Percentiles rank a stretch among this genome's conserved stretches.
Conservation (phyloP, 2,888 invertebrate species). For the Agrilus biguttatus region DNA sequence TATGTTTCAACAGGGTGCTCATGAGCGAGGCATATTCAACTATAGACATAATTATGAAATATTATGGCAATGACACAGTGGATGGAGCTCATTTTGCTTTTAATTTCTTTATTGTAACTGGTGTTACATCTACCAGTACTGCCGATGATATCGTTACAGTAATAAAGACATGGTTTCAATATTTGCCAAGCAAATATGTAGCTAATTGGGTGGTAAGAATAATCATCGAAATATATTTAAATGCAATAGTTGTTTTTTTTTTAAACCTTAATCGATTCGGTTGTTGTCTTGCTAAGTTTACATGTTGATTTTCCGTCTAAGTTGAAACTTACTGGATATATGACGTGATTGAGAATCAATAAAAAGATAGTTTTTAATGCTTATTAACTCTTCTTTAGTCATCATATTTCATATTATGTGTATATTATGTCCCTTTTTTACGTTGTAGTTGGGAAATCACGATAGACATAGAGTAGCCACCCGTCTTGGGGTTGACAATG, state of each 20-base stretch:
- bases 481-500: slow-evolving; percentile 46
- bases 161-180: slow-evolving; percentile 48
- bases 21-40: slow-evolving; percentile 63
- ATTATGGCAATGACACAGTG: slow-evolving; percentile 40
- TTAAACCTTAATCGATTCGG: neutral
- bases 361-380: too few species aligned
- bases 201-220: slow-evolving; percentile 66
- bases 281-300: too few species aligned
- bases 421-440: neutral
- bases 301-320: too few species aligned
- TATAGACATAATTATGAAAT: slow-evolving; percentile 43
- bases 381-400: too few species aligned
- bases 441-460: slow-evolving; percentile 34
- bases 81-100: slow-evolving; percentile 61
- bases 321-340: too few species aligned
- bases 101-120: slow-evolving; percentile 57
- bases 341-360: too few species aligned
- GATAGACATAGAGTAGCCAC: slow-evolving; percentile 48
- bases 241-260: neutral
- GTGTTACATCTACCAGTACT: slow-evolving; percentile 40
- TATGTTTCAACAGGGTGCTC: slow-evolving; percentile 38
- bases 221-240: neutral
- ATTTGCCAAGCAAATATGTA: slow-evolving; percentile 42
- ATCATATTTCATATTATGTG: too few species aligned
- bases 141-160: slow-evolving; percentile 45